A percentile compares a stretch with the other conserved stretches of the same genome.
phyloP scores from a whole-genome alignment of 2,797 vertebrate species.

The Phoebastria nigripes region DNA sequence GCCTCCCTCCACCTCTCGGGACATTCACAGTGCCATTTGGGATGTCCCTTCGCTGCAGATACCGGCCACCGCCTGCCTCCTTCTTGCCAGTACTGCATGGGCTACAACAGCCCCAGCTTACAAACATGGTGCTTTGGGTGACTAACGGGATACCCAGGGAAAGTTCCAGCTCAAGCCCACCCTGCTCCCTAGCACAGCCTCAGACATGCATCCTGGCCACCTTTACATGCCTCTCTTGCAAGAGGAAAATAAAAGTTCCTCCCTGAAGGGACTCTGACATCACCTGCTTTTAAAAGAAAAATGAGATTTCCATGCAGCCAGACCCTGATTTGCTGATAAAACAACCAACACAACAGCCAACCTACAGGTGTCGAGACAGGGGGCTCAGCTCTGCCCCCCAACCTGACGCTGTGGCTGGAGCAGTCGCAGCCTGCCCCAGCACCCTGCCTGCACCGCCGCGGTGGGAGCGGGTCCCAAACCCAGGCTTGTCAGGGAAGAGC shows the following conservation, averaged over 20 bases:
- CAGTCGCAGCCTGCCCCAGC: neutral
- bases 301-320: neutral
- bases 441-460: rapidly evolving
- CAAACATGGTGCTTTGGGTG: rapidly evolving
- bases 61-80: neutral
- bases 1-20: neutral
- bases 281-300: neutral
- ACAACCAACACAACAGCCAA: neutral
- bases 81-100: neutral
- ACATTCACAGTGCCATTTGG: neutral
- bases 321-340: neutral
- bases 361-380: neutral
- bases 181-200: neutral
- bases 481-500: rapidly evolving
- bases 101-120: neutral
- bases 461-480: neutral
- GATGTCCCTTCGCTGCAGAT: neutral
- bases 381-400: neutral
- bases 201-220: too few species aligned
- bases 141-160: too few species aligned
- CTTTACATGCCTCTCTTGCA: neutral
- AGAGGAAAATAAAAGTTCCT: neutral
- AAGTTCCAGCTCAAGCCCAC: neutral
- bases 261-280: neutral
- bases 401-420: too few species aligned